Evolutionary conservation across 2,797 vertebrate species (phyloP), one percentile per base, ranked within the genome.

Genomic region (Todus mexicanus): DNA sequence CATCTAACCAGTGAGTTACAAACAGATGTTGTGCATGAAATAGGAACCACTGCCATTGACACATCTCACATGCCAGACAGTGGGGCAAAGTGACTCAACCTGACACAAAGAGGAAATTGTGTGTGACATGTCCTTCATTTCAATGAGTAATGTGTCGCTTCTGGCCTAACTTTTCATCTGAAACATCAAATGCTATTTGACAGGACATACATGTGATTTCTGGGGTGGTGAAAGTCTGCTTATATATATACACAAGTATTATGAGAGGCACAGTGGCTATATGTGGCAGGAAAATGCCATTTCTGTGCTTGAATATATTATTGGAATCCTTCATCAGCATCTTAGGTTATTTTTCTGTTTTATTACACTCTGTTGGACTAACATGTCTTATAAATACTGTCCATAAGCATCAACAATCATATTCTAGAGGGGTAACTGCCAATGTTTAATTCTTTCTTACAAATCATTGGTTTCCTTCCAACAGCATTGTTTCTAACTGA

Each of bases 41-140:
- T 12, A 72, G 78, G 84, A 92, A 65, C 68, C 26, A 68, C 43
- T 85, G 87, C 79, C 73, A 79, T 69, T 95, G 95, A 95, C 87
- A 92, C 78, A 61, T 94, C 82, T 94, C 80, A 75, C 81, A 88
- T 25, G 56, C 75, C 78, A 89, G 92, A 57, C 53, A 13, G 65
- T 35, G 70, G 84, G 70, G 54, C 61, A 91, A 85, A 93, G 91
- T 56, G 80, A 91, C 87, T 89, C 83, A 75, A 22, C 68, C 68
- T 71, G 91, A 94, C 61, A 56, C 6, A 5, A 77, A 27, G 64
- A 91, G 87, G 71, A 83, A 90, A 94, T 89, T 57, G 45, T 48
- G 64, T 94, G 66, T 88, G 94, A 93, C 95, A 29, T 73, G 88
- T 88, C 89, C 96, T 93, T 96, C 94, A 29, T 92, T 93, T 91